phyloP scores from a whole-genome alignment of 1,140 invertebrate species.

The Nymphalis io region DNA sequence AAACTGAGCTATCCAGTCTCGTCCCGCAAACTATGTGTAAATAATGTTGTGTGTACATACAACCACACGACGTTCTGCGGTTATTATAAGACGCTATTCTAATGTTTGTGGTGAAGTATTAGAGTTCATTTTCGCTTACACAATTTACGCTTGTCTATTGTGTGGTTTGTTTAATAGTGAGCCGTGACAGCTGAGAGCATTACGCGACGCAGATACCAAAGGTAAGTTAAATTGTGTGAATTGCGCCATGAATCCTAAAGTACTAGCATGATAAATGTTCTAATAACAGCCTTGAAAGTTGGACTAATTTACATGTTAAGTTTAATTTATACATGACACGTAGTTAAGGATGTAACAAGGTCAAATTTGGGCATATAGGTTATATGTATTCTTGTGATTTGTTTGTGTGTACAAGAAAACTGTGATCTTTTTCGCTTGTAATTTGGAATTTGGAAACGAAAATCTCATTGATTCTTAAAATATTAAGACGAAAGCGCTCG shows the following conservation, averaged over 20 bases:
- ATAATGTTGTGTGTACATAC: slow-evolving; percentile 14
- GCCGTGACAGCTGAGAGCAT: slow-evolving; percentile 4
- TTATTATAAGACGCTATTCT: slow-evolving; percentile 4
- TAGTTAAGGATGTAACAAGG: neutral
- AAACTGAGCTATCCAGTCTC: slow-evolving; percentile 23
- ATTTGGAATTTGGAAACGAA: too few relatives aligned
- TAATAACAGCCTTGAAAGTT: slow-evolving; percentile 3
- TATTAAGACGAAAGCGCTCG: too few relatives aligned
- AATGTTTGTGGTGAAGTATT: neutral
- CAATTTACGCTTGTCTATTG: neutral
- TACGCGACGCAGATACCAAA: neutral
- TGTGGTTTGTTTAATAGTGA: slow-evolving; percentile 6
- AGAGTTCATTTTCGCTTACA: neutral
- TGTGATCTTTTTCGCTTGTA: too few relatives aligned
- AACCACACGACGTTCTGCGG: neutral
- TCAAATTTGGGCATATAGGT: too few relatives aligned
- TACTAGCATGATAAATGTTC: slow-evolving; percentile 6
- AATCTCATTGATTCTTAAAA: too few relatives aligned
- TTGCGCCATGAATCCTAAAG: slow-evolving; percentile 8
- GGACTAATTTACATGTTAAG: neutral
- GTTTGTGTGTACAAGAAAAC: too few relatives aligned
- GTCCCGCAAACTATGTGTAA: slow-evolving; percentile 30
- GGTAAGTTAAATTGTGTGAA: slow-evolving; percentile 12
- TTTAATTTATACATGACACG: neutral
- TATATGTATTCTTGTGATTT: too few relatives aligned